A percentile compares a stretch with the other conserved stretches of the same genome.
These are phyloP conservation scores for Ectemnius continuus DNA, from an alignment of 2,888 invertebrate species.

Conservation along the genomic window DNA sequence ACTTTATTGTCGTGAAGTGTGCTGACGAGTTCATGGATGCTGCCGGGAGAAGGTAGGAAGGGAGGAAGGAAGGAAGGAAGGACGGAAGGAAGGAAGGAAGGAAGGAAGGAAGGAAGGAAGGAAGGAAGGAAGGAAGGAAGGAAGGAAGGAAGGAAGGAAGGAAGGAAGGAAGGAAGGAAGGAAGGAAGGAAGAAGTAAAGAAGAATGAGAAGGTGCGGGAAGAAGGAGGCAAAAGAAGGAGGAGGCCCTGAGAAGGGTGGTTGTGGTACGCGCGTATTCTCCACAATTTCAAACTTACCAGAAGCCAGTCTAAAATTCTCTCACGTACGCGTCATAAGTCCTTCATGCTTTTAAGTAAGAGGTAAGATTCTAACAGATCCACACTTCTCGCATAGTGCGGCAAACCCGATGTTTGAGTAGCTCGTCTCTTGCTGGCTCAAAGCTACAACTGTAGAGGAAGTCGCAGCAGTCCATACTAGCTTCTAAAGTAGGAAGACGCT, in stretches of 20 bases:
- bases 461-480: not conserved
- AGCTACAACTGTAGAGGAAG: not conserved
- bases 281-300: constrained; percentile 30
- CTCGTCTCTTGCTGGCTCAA: constrained; percentile 13
- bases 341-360: constrained; percentile 72
- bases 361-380: constrained; percentile 50
- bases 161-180: constrained; percentile 22
- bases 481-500: too few species aligned
- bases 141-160: too few species aligned
- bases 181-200: constrained; percentile 16
- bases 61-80: constrained; percentile 17
- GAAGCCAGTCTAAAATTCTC: constrained; percentile 69
- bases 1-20: constrained; percentile 58
- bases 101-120: constrained; percentile 23
- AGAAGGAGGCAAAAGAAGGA: constrained; percentile 38
- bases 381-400: constrained; percentile 35
- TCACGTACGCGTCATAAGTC: constrained; percentile 76
- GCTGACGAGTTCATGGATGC: constrained; percentile 36
- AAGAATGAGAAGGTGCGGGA: constrained; percentile 21
- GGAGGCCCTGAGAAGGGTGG: constrained; percentile 27
- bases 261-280: constrained; percentile 37
- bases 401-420: constrained; percentile 40
- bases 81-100: constrained; percentile 31
- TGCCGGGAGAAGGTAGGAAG: constrained; percentile 26
- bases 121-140: constrained; percentile 7